Evolutionary conservation across 1,140 invertebrate species (phyloP).

Genomic region (Heliconius hewitsoni): DNA sequence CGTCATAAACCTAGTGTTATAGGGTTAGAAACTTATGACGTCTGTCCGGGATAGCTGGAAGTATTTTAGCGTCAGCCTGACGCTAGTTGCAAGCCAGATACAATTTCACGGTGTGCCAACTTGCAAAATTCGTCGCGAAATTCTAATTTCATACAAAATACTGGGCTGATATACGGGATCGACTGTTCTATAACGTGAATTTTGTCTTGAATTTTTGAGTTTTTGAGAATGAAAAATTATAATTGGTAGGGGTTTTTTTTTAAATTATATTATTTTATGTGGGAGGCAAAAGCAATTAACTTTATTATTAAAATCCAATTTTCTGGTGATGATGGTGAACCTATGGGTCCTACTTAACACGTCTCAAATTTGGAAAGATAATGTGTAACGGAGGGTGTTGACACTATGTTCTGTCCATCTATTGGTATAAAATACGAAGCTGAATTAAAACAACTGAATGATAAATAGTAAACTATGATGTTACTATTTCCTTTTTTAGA

Average conservation of each 20-base stretch:
- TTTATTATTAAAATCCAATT: no score
- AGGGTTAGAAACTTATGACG: slow-evolving; percentile 61
- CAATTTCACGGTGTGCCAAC: slow-evolving; percentile 77
- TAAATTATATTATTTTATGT: no score
- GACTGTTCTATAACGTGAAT: not conserved
- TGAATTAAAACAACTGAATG: no score
- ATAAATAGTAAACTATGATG: not conserved
- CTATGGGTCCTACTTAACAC: no score
- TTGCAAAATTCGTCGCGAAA: slow-evolving; percentile 70
- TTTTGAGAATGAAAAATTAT: no score
- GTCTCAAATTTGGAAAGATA: no score
- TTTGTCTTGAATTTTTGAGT: not conserved
- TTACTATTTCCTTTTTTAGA: not conserved
- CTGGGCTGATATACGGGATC: slow-evolving; percentile 41
- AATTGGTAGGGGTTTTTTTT: no score
- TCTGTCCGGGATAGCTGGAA: slow-evolving; percentile 54
- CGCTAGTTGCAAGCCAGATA: slow-evolving; percentile 66
- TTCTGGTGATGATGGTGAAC: no score
- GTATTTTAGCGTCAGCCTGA: slow-evolving; percentile 69
- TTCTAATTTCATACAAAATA: slow-evolving; percentile 73
- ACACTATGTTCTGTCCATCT: no score
- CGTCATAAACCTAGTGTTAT: slow-evolving; percentile 24
- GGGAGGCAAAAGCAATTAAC: no score
- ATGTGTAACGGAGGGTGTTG: no score
- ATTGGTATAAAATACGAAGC: no score